Base-by-base conservation (phyloP, 2,797 vertebrate genomes). In the Microcaecilia unicolor region DNA sequence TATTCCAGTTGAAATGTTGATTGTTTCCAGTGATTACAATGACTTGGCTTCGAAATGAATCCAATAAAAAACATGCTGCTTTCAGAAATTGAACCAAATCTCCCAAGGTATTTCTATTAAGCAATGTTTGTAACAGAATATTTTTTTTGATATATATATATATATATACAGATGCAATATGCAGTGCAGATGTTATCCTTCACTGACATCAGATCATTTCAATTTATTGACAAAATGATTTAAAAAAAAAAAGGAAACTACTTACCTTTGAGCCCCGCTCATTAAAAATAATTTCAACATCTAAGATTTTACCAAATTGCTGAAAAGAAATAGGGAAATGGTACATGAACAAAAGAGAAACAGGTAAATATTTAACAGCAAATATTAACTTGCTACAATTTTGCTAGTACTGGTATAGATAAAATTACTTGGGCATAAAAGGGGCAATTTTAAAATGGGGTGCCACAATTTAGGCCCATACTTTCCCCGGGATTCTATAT, bases 221-320 rank as follows among this genome's bases (percentile, higher is more conserved):
- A 44, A 33, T 25, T 22, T 34, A 59, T 31, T 31, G 8, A 28
- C 38, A 44, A 40, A 23, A 24, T 51, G 49, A 51, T n/a, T n/a
- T n/a, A n/a, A 48, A 18, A 41, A 31, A 33, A 58, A 61, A n/a
- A 66, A 74, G 61, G 48, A 50, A 58, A 60, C 33, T 46, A 68
- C 79, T 68, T 90, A 97, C 93, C 93, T 97, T 97, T 28, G 93
- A 97, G 48, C 93, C 93, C 31, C 92, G 78, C 70, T 97, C 93
- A 72, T 97, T 97, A 89, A 97, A 97, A 87, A 97, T 97, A 73
- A 97, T 97, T 90, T 97, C 93, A 89, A 97, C 93, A 80, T 97
- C 93, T 90, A 97, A 88, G 83, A 97, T 95, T 94, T 97, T 95
- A 84, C 93, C 93, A 87, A 94, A 97, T 95, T 95, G 93, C 93